Percentiles rank a stretch among this genome's conserved stretches.
Evolutionary conservation across 2,113 vertebrate species (phyloP).

Genomic region (Pelusios castaneus): DNA sequence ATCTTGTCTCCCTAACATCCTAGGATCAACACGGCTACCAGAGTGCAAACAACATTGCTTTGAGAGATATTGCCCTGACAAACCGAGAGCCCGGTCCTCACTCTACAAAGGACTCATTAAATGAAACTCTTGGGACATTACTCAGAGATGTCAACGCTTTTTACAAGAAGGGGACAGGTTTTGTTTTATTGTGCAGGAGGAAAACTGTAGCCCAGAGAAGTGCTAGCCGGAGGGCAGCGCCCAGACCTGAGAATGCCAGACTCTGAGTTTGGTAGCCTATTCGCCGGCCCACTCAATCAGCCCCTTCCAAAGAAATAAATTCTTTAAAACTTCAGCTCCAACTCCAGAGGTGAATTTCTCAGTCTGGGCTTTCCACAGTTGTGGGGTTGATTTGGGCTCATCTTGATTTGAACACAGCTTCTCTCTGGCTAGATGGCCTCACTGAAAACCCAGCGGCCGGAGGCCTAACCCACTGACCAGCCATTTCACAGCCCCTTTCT

Average conservation of each 20-base stretch:
- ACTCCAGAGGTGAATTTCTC: neutral
- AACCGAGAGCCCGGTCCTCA: neutral
- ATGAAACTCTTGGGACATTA: neutral
- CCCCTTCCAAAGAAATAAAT: neutral
- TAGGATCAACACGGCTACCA: neutral
- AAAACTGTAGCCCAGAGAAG: neutral
- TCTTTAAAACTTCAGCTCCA: neutral
- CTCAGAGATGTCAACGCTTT: neutral
- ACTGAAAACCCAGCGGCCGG: neutral
- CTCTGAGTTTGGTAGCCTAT: neutral
- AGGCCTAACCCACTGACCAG: neutral
- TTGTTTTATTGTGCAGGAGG: neutral
- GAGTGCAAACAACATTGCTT: neutral
- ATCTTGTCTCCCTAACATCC: neutral
- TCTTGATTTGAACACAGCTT: too few species aligned
- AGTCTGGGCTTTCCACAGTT: neutral
- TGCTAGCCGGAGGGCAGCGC: neutral
- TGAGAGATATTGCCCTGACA: neutral
- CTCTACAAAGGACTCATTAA: neutral
- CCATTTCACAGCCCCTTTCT: neutral
- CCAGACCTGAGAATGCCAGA: neutral
- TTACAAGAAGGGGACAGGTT: neutral
- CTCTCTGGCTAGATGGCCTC: neutral
- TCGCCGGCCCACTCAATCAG: neutral
- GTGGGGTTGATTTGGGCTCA: too few species aligned